Base-by-base conservation (phyloP, 1,140 invertebrate genomes). In the Pogonognathellus flavescens region DNA sequence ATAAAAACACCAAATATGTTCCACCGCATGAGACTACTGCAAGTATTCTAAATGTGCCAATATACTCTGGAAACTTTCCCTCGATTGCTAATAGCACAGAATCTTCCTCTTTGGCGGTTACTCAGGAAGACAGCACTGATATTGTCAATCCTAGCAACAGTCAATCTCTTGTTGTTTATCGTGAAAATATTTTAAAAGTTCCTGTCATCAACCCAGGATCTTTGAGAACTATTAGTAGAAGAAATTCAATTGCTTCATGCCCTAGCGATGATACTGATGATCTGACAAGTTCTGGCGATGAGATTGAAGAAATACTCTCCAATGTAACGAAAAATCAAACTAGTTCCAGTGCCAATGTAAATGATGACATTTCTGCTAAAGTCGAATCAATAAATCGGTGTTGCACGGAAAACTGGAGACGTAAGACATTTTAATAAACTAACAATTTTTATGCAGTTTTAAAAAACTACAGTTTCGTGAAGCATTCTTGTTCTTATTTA, bases 31-130 rank as follows among this genome's bases (percentile, higher is more conserved):
- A 16, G 0, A 76, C 16, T 5, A 76, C 49, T n/a, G 0, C n/a
- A 41, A 76, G 31, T 50, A 76, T 76, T 49, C 70, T 76, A 49
- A 76, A 76, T 50, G 70, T 76, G 13, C 70, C 70, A 14, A 50
- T 76, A 18, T 25, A 25, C 14, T 31, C 62, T 25, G 20, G 22
- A 20, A 18, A 20, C 25, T 31, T 25, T 4, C 62, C 14, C 9
- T 22, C 20, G 11, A 13, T 25, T 10, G 62, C 0, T 25, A 25
- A 57, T 13, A 57, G 2, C 3, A 57, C 53, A 57, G n/a, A 41
- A 41, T 41, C 31, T 41, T 41, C 31, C 53, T n/a, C 11, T 13
- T 57, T 57, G 1, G 53, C 53, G 1, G 53, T 57, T 14, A n/a
- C n/a, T 57, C 53, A 57, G 9, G 31, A 41, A 41, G 31, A 41